A percentile compares a stretch with the other conserved stretches of the same genome.
Evolutionary conservation across 2,888 invertebrate genomes (phyloP).

Genomic region (Synergus itoensis): DNA sequence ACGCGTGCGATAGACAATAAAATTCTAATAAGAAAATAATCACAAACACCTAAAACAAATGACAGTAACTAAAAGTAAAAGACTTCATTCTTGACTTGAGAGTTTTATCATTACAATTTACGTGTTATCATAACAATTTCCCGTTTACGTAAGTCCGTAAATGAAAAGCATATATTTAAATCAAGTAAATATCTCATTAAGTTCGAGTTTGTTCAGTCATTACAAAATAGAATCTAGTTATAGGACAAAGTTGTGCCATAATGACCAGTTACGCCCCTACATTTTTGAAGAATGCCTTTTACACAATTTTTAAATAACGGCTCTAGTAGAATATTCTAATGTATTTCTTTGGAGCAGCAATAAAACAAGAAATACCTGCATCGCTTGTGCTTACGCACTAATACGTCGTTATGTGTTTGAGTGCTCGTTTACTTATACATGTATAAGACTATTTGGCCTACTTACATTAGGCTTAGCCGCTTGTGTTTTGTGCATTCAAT

Average conservation of each 20-base stretch:
- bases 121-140: background rate
- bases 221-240: slow-evolving; percentile 17
- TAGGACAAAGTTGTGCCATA: background rate
- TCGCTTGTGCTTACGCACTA: background rate
- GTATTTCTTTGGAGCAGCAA: slow-evolving; percentile 24
- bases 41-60: background rate
- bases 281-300: background rate
- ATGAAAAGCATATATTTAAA: background rate
- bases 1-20: background rate
- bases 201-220: slow-evolving; percentile 8
- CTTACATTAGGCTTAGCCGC: background rate
- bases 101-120: background rate
- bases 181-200: slow-evolving; percentile 15
- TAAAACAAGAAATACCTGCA: slow-evolving; percentile 31
- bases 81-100: background rate
- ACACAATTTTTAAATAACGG: slow-evolving; percentile 18
- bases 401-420: background rate
- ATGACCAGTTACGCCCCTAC: background rate
- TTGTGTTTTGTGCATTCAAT: slow-evolving; percentile 12
- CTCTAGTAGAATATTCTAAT: background rate
- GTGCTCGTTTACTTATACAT: slow-evolving; percentile 19
- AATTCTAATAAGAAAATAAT: background rate
- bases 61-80: background rate
- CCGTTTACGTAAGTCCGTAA: background rate
- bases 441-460: background rate